phyloP scores from a whole-genome alignment of 2,797 vertebrate species.

The Argentina silus region DNA sequence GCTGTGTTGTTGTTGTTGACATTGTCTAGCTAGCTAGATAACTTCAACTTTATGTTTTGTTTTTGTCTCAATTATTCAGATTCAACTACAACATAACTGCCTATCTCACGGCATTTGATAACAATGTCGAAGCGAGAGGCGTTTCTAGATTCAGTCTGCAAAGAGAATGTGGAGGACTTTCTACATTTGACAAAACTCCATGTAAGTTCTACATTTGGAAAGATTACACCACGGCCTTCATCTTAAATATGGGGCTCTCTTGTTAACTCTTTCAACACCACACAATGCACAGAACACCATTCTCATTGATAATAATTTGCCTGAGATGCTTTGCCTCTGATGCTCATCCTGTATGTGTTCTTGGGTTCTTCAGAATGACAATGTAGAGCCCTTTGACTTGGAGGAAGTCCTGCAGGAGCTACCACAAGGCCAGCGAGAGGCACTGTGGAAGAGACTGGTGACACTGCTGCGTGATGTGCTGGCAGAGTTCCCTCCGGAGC shows the following conservation, averaged over 20 bases:
- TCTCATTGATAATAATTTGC: too few relatives aligned
- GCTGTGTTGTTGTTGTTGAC: neutral
- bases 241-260: too few relatives aligned
- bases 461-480: slow-evolving; percentile 78
- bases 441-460: slow-evolving; percentile 83
- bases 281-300: too few relatives aligned
- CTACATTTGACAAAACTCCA: slow-evolving; percentile 80
- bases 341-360: neutral
- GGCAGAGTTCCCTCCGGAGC: slow-evolving; percentile 80
- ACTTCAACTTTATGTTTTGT: slow-evolving; percentile 33
- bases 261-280: too few relatives aligned
- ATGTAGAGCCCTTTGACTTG: slow-evolving; percentile 83
- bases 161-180: slow-evolving; percentile 83
- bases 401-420: slow-evolving; percentile 90
- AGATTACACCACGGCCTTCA: too few relatives aligned
- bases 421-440: slow-evolving; percentile 82
- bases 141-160: slow-evolving; percentile 80
- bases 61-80: slow-evolving; percentile 10
- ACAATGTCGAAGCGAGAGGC: slow-evolving; percentile 82
- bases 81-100: neutral
- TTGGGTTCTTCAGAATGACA: slow-evolving; percentile 77
- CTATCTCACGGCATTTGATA: neutral
- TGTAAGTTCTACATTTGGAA: slow-evolving; percentile 76
- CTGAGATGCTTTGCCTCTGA: neutral
- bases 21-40: neutral